Evolutionary conservation across 2,888 invertebrate genomes (phyloP), one percentile per base, ranked within the genome.

Genomic region (Helleia helle): DNA sequence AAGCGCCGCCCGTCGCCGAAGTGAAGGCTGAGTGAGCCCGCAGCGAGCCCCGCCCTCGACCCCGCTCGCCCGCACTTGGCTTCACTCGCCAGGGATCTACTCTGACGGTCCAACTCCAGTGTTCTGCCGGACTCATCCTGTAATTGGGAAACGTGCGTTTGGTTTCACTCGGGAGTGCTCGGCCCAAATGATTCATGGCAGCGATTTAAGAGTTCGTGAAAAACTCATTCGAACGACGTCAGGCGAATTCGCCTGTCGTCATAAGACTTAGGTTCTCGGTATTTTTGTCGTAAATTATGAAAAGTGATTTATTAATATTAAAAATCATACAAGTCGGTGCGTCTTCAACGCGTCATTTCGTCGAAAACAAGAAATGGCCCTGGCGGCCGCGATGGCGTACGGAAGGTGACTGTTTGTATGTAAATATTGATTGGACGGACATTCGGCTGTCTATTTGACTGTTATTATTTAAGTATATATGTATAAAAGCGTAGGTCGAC

Each of bases 201-300:
- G 17, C 34, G 34, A 34, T 11, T 11, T 18, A 18, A 6, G 28
- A 9, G 26, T 26, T 14, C 15, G 30, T 34, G 8, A 12, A 22
- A 22, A 22, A 7, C 12, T 30, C 18, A 22, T 12, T 7, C 22
- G 34, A 12, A 34, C 34, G 18, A 34, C 18, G 12, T 22, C 22
- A 18, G 34, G 34, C 34, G 18, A 22, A 9, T n/a, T 30, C 40
- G 44, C 42, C n/a, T 44, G 55, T 54, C 49, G 49, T 54, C 59
- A 58, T 55, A 59, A 58, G 62, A 58, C 55, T 61, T 70, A 69
- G 60, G 61, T 66, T 73, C 77, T 77, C 75, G 75, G 71, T 80
- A 76, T 76, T 71, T 65, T 75, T 74, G 74, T 75, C 76, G 65
- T 80, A 80, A 81, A 81, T 81, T 81, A 76, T 76, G 69, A 34